phyloP scores from a whole-genome alignment of 2,113 vertebrate genomes.

The Trogon melanurus region DNA sequence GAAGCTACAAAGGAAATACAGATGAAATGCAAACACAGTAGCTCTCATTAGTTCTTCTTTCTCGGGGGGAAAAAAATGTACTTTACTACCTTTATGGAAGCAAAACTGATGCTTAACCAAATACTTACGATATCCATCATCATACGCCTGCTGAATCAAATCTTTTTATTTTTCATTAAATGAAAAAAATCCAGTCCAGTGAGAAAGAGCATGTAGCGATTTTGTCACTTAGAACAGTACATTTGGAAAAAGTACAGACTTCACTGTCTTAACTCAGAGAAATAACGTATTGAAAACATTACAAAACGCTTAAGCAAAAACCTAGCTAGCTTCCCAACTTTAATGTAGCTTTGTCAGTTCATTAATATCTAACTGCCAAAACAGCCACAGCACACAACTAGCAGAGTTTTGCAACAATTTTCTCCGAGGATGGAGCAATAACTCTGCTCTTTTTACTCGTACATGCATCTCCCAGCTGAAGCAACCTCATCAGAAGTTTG shows the following conservation, averaged over 20 bases:
- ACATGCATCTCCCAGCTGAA: not conserved
- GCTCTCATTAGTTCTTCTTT: not conserved
- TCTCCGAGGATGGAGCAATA: not conserved
- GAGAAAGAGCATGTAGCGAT: not conserved
- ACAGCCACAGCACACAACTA: not conserved
- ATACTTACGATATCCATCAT: not conserved
- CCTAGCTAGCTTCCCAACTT: not conserved
- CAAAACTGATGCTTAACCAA: not conserved
- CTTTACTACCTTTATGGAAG: not conserved
- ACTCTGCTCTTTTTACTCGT: not conserved
- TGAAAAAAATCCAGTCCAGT: not conserved
- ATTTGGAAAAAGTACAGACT: not conserved
- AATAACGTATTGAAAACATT: not conserved
- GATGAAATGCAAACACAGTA: fast-evolving
- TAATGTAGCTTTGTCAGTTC: not conserved
- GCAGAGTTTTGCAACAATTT: not conserved
- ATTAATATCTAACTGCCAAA: not conserved
- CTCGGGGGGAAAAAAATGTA: not conserved
- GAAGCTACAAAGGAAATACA: not conserved
- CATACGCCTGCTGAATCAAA: not conserved
- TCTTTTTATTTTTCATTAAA: not conserved
- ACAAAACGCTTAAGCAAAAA: not conserved
- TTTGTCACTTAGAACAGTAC: not conserved
- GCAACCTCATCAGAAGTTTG: not conserved
- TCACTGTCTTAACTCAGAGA: not conserved